phyloP scores from a whole-genome alignment of 2,888 invertebrate species.

The Trachelus stipa region DNA sequence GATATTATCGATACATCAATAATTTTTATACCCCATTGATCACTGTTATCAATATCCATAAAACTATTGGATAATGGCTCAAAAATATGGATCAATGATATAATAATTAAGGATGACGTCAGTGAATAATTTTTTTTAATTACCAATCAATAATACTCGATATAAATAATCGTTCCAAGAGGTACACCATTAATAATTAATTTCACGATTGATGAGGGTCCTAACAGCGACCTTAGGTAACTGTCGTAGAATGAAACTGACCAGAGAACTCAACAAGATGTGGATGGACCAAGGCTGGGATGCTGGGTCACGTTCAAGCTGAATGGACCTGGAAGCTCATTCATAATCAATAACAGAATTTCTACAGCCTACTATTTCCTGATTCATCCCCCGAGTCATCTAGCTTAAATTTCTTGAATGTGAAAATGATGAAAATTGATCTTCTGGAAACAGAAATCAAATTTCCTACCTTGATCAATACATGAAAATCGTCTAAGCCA shows the following conservation, averaged over 20 bases:
- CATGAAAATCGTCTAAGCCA: neutral
- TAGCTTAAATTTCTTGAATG: neutral
- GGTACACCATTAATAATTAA: neutral
- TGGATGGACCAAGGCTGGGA: constrained; percentile 43
- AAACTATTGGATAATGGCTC: neutral
- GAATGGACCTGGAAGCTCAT: constrained; percentile 53
- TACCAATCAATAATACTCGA: neutral
- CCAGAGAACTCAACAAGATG: constrained; percentile 25
- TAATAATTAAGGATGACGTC: neutral
- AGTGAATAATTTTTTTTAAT: neutral
- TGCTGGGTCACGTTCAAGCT: constrained; percentile 52
- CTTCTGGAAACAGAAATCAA: neutral
- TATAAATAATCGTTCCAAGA: neutral
- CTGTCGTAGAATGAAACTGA: constrained; percentile 19
- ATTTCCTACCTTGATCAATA: neutral
- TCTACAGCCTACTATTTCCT: neutral
- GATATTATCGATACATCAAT: neutral
- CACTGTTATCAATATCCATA: neutral
- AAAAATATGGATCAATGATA: neutral
- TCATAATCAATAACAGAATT: constrained; percentile 49
- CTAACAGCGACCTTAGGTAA: constrained; percentile 12
- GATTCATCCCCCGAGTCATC: neutral
- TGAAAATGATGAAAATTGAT: neutral
- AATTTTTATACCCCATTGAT: neutral
- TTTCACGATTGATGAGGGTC: neutral